phyloP scores from a whole-genome alignment of 2,113 vertebrate species.

The Serilophus lunatus region DNA sequence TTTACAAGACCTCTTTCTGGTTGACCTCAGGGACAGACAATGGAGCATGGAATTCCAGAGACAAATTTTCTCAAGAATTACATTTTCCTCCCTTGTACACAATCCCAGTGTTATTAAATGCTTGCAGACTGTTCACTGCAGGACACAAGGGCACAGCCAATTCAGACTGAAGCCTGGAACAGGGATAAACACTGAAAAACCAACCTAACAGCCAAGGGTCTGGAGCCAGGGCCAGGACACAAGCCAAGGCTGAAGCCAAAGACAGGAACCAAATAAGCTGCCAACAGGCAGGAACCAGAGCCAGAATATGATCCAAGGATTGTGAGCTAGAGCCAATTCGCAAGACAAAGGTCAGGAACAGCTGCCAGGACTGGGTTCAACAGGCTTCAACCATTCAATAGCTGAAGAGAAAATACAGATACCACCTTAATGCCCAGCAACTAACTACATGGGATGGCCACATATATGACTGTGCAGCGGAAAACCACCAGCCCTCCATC shows the following conservation, averaged over 20 bases:
- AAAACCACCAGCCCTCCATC: not conserved
- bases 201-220: not conserved
- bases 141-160: not conserved
- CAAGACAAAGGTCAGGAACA: conserved; percentile 43
- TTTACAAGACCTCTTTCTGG: not conserved
- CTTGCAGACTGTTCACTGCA: conserved; percentile 6
- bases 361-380: conserved; percentile 27
- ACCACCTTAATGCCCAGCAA: not conserved
- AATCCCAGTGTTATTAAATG: not conserved
- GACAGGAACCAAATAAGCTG: not conserved
- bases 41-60: not conserved
- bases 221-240: not conserved
- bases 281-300: not conserved
- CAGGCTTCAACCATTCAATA: not conserved
- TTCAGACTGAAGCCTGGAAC: not conserved
- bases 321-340: not conserved
- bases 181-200: conserved; percentile 2
- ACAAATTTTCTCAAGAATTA: not conserved
- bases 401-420: conserved; percentile 16
- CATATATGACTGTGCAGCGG: not conserved
- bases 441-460: not conserved
- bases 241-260: not conserved
- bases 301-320: not conserved
- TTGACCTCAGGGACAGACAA: not conserved
- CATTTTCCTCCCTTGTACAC: not conserved